These are phyloP conservation scores for Sandelia bainsii DNA, from an alignment of 2,797 vertebrate genomes.

Conservation along the genomic window DNA sequence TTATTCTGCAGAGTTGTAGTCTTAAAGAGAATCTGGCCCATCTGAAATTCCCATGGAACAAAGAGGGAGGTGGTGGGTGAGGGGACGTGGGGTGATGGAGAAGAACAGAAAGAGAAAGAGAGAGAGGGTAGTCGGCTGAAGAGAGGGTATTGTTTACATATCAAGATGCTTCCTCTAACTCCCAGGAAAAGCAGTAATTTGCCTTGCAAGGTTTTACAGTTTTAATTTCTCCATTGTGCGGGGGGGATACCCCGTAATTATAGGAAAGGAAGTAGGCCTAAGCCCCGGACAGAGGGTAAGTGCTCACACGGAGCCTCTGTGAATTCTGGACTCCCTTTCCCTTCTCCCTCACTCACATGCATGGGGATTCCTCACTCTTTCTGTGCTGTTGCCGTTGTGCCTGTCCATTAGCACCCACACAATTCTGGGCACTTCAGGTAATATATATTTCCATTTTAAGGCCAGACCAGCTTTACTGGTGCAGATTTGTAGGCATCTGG, in stretches of 20 bases:
- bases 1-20: slow-evolving; percentile 74
- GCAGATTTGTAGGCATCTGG: slow-evolving; percentile 76
- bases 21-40: slow-evolving; percentile 69
- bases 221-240: slow-evolving; percentile 78
- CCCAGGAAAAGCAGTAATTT: slow-evolving; percentile 81
- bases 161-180: slow-evolving; percentile 77
- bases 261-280: slow-evolving; percentile 71
- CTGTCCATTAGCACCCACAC: slow-evolving; percentile 69
- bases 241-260: slow-evolving; percentile 75
- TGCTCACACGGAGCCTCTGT: slow-evolving; percentile 38
- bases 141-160: slow-evolving; percentile 80
- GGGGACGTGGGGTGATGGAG: slow-evolving; percentile 20
- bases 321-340: slow-evolving; percentile 39
- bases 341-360: slow-evolving; percentile 8
- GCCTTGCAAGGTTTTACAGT: slow-evolving; percentile 72
- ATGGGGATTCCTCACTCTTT: slow-evolving; percentile 38
- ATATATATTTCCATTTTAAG: slow-evolving; percentile 70
- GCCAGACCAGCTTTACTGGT: slow-evolving; percentile 64
- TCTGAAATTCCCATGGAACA: slow-evolving; percentile 82
- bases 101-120: slow-evolving; percentile 8
- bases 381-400: slow-evolving; percentile 54
- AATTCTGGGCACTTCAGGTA: slow-evolving; percentile 69
- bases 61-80: slow-evolving; percentile 36
- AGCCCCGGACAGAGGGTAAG: slow-evolving; percentile 69
- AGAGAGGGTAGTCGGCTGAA: slow-evolving; percentile 62